Evolutionary conservation across 2,113 vertebrate genomes (phyloP).

Genomic region (Catharus bicknelli): DNA sequence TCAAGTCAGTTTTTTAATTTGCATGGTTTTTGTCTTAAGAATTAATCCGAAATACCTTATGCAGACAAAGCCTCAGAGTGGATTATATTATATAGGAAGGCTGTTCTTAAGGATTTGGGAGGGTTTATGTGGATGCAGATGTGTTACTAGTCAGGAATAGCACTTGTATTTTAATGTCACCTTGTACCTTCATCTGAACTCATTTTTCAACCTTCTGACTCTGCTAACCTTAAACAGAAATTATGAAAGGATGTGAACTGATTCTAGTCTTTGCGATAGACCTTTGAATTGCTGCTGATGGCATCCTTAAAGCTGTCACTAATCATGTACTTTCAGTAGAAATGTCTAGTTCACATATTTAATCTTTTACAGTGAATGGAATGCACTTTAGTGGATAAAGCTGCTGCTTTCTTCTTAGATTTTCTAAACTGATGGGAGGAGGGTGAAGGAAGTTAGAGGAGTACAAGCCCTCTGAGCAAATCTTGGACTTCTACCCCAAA

Average conservation of each 20-base stretch:
- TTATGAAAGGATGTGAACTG: background rate
- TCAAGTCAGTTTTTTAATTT: background rate
- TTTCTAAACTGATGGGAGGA: background rate
- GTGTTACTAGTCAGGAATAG: background rate
- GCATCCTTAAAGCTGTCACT: background rate
- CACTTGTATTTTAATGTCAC: slow-evolving; percentile 10
- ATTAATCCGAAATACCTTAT: background rate
- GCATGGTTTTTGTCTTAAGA: background rate
- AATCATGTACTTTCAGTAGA: background rate
- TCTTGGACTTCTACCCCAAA: background rate
- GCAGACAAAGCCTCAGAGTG: slow-evolving; percentile 17
- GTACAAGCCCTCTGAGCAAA: background rate
- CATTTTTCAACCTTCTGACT: background rate
- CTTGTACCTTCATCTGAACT: background rate
- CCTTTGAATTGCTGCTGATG: background rate
- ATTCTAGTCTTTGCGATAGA: background rate
- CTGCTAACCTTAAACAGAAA: slow-evolving; percentile 8
- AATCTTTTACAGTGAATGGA: background rate
- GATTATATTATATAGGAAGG: slow-evolving; percentile 34
- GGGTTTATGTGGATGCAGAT: background rate
- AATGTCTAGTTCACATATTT: background rate
- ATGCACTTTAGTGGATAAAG: background rate
- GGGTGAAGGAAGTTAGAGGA: background rate
- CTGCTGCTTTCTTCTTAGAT: background rate
- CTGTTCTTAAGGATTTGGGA: slow-evolving; percentile 22